Evolutionary conservation across 2,113 vertebrate genomes (phyloP), one percentile per base, ranked within the genome.

Genomic region (Procavia capensis): DNA sequence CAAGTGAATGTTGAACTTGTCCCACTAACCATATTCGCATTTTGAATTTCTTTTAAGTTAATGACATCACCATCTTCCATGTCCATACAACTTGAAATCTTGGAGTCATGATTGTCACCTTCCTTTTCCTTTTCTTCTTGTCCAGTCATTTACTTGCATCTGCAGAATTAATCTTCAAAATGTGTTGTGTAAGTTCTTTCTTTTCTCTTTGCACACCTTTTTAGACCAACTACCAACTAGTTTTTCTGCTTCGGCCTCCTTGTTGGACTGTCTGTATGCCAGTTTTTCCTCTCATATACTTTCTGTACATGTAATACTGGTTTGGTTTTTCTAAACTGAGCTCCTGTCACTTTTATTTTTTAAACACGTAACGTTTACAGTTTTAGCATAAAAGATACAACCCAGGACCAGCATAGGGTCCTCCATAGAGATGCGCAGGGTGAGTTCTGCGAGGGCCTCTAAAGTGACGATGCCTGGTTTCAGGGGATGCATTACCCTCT

Each of bases 31-130:
- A 1, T 43, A 25, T 57, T 85, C 54, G 89, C 6, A 27, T 64
- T 93, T 29, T 72, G 39, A 84, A 29, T 83, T 92, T 75, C 13
- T 70, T 94, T 63, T 31, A 61, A 41, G 20, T 88, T 84, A 63
- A 27, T 41, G 36, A 25, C 43, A 25, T 27, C n/a, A 36, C 27
- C 13, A 1, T 78, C 31, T 39, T 45, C 66, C 16, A 22, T 81
- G 82, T 17, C n/a, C 29, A 25, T 75, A 20, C 36, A 27, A 50
- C 50, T 82, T 59, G 70, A n/a, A 61, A 61, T 61, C 68, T 68
- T 88, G 27, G n/a, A 80, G 61, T 9, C 39, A 3, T 39, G 47
- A 41, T 47, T 85, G 34, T 11, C 41, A 8, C 29, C 22, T 39
- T 72, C 39, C 5, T 66, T 47, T 50, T 91, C 29, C 34, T 72